Conservation (phyloP, 2,113 vertebrate genomes). For the Siniperca chuatsi region DNA sequence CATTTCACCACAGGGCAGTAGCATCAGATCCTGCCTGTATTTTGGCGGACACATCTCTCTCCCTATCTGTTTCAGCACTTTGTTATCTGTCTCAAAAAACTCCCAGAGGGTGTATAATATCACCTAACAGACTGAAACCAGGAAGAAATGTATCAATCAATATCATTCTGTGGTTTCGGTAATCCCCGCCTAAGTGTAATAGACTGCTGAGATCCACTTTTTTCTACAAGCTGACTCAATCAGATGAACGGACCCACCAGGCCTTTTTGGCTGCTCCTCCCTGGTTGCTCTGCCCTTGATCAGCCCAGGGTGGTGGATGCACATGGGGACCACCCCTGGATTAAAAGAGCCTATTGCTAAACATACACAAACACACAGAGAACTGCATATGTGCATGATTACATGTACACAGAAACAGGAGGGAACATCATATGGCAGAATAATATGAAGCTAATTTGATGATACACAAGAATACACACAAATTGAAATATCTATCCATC, state of each 20-base stretch:
- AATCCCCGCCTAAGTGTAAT: constrained; percentile 57
- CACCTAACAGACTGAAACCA: constrained; percentile 47
- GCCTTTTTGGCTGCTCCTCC: constrained; percentile 36
- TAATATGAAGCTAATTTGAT: constrained; percentile 38
- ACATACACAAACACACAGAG: constrained; percentile 48
- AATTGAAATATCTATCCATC: constrained; percentile 27
- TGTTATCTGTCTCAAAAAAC: constrained; percentile 42
- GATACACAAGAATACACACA: constrained; percentile 40
- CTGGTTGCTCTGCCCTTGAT: constrained; percentile 45
- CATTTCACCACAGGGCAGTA: constrained; percentile 5
- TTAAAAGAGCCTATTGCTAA: constrained; percentile 52
- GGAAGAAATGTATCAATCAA: constrained; percentile 71
- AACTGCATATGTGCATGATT: constrained; percentile 44
- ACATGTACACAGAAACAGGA: constrained; percentile 46
- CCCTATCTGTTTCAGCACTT: constrained; percentile 37
- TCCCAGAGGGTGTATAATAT: constrained; percentile 47
- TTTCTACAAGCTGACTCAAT: constrained; percentile 58
- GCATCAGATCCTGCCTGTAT: constrained; percentile 20
- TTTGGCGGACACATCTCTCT: constrained; percentile 25
- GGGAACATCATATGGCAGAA: constrained; percentile 12
- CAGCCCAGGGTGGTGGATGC: constrained; percentile 47
- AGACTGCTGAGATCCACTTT: constrained; percentile 61
- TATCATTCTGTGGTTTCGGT: constrained; percentile 59
- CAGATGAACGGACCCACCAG: constrained; percentile 46
- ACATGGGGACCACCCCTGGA: constrained; percentile 74